phyloP scores from a whole-genome alignment of 2,888 invertebrate genomes.

The Torymus auratus region DNA sequence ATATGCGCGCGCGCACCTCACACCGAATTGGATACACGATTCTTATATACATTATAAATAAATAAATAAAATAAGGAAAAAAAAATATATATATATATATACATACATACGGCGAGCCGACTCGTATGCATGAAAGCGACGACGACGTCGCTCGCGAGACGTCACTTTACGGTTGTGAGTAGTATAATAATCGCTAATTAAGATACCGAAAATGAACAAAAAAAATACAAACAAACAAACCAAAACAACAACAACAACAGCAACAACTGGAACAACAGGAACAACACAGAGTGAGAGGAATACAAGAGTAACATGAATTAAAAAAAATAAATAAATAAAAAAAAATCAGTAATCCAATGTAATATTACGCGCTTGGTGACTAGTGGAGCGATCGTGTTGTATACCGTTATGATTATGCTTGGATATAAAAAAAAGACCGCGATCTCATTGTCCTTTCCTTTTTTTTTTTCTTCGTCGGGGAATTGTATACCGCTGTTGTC shows the following conservation, averaged over 20 bases:
- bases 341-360: constrained; percentile 21
- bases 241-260: too few species aligned
- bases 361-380: constrained; percentile 22
- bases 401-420: constrained; percentile 14
- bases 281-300: constrained; percentile 27
- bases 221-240: too few species aligned
- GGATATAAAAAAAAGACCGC: not conserved
- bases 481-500: not conserved
- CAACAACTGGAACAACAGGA: too few species aligned
- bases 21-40: constrained; percentile 52
- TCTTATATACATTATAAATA: constrained; percentile 38
- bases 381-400: constrained; percentile 15
- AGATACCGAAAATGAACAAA: not conserved
- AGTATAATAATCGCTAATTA: constrained; percentile 53
- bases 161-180: constrained; percentile 60
- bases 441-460: not conserved
- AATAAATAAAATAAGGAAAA: too few species aligned
- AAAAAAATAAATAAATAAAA: not conserved
- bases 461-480: not conserved
- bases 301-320: constrained; percentile 32
- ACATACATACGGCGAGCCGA: constrained; percentile 27
- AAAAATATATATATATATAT: constrained; percentile 29
- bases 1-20: not conserved
- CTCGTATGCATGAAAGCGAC: not conserved
- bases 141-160: constrained; percentile 30